These are phyloP conservation scores for Heliothis subflexa DNA, from an alignment of 1,140 invertebrate species.

Conservation along the genomic window DNA sequence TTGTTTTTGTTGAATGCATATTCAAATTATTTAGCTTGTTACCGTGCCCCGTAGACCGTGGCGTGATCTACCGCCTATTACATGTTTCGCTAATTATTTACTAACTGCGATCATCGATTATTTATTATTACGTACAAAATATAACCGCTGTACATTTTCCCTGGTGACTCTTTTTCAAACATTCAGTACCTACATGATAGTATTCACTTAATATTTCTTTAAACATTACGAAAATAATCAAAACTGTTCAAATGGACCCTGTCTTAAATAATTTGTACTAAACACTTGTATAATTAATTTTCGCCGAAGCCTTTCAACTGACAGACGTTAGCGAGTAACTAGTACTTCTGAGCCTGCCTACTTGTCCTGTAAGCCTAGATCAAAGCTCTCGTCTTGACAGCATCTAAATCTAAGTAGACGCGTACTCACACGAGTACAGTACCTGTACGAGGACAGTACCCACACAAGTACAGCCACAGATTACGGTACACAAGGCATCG, in stretches of 20 bases:
- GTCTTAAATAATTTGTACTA: too few species aligned
- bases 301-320: too few species aligned
- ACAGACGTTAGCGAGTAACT: not conserved
- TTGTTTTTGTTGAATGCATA: not conserved
- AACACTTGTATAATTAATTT: too few species aligned
- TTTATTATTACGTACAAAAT: not conserved
- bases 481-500: not conserved
- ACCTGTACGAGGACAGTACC: not conserved
- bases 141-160: not conserved
- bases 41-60: not conserved
- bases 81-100: not conserved
- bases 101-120: not conserved
- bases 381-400: conserved; percentile 1
- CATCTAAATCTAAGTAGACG: conserved; percentile 15
- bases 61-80: not conserved
- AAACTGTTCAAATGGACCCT: too few species aligned
- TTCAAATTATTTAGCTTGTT: conserved; percentile 11
- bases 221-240: too few species aligned
- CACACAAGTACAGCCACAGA: not conserved
- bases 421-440: not conserved
- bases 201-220: too few species aligned
- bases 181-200: too few species aligned
- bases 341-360: not conserved
- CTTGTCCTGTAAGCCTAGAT: not conserved
- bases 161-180: too few species aligned